These are phyloP conservation scores for Apamea crenata DNA, from an alignment of 2,888 invertebrate species.

Conservation along the genomic window DNA sequence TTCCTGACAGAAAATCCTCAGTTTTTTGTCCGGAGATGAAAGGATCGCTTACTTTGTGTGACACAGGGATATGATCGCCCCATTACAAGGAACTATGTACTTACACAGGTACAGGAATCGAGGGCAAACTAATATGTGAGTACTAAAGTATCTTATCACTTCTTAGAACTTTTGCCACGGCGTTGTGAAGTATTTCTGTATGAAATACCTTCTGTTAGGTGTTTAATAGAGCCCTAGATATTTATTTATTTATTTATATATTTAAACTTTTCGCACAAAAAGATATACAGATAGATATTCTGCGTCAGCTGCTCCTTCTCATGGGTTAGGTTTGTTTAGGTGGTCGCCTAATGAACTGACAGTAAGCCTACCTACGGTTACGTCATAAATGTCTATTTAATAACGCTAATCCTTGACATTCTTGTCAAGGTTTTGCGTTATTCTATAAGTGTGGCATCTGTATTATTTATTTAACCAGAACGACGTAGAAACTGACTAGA, in stretches of 20 bases:
- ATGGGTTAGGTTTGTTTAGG: neutral
- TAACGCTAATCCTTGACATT: too few species aligned
- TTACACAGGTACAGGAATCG: too few species aligned
- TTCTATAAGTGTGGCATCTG: neutral
- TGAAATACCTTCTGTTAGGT: neutral
- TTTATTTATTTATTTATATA: too few species aligned
- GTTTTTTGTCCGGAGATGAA: slow-evolving; percentile 19
- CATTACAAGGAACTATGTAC: neutral
- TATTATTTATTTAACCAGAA: neutral
- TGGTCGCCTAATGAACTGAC: neutral
- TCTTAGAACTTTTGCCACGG: neutral
- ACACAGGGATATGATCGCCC: neutral
- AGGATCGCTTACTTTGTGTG: neutral
- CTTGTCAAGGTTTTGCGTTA: neutral
- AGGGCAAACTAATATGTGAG: neutral
- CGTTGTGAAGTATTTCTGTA: neutral
- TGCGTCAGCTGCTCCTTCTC: neutral
- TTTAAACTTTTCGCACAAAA: too few species aligned
- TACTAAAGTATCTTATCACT: neutral
- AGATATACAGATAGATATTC: too few species aligned
- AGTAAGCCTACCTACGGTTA: too few species aligned
- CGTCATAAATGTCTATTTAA: too few species aligned
- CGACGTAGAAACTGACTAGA: neutral
- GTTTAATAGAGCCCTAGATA: neutral
- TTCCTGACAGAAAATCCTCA: neutral